Evolutionary conservation across 1,140 invertebrate species (phyloP), one percentile per base, ranked within the genome.

Genomic region (Camponotus pennsylvanicus): DNA sequence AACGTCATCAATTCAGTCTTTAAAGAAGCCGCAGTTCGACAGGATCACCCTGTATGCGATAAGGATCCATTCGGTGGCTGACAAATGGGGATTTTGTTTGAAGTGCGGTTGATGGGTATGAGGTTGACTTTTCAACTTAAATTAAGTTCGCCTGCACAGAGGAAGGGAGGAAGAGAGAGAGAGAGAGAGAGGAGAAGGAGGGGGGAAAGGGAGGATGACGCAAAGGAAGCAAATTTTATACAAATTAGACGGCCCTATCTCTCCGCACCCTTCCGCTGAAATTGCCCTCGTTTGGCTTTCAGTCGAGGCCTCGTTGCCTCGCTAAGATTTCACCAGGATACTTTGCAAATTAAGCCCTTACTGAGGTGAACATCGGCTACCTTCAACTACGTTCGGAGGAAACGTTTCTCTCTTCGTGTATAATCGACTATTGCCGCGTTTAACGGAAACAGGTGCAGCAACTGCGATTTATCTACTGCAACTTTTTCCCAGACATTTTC

Each of bases 121-220:
- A 67, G 73, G 87, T 93, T 92, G 84, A 92, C 92, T 93, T 92
- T 91, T 86, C 78, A 91, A 92, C 91, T 91, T 92, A 92, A 93
- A 93, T 92, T 89, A 89, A 92, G 91, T 93, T 93, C 83, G 64
- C 32, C 82, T 61, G 49, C 34, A 59, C 27, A 64, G 64, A 86
- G 15, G 21, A 2, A 77, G 73, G 32, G 82, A 66, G 52, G 21
- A 9, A 11, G 37, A 9, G 21, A 21, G 57, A 42, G 27, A 59
- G 40, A 76, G 32, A n/a, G 32, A 75, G 71, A 42, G 52, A 75
- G 21, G 18, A 27, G 15, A 18, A 18, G 27, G 45, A 27, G 27
- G 70, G 34, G 34, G 21, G 55, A 40, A 18, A 55, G 32, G 27
- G 45, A n/a, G 4, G 18, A 49, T n/a, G 61, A 67, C 84, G 66